Evolutionary conservation across 2,888 invertebrate species (phyloP).

Genomic region (Aromia moschata): DNA sequence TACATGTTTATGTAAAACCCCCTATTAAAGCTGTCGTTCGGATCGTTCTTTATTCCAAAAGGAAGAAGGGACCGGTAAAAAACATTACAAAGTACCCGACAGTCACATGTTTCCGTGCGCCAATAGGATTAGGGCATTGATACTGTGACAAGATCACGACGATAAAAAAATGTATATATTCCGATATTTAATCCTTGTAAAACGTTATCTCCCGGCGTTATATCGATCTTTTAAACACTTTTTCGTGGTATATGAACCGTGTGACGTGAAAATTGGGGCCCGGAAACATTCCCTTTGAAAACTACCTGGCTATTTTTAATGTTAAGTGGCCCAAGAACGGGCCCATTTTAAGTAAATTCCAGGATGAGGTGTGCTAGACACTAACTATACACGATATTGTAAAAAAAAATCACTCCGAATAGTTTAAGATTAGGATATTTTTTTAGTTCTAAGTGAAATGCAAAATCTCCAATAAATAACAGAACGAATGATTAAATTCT

Average conservation of each 20-base stretch:
- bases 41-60: constrained; percentile 1
- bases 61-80: constrained; percentile 11
- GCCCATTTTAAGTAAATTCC: constrained; percentile 13
- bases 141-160: constrained; percentile 21
- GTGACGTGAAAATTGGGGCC: constrained; percentile 50
- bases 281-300: constrained; percentile 32
- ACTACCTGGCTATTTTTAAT: constrained; percentile 23
- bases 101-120: constrained; percentile 19
- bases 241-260: constrained; percentile 51
- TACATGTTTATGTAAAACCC: constrained; percentile 36
- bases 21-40: constrained; percentile 37
- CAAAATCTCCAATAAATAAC: too few species aligned
- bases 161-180: constrained; percentile 17
- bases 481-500: too few species aligned
- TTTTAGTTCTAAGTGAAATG: too few species aligned
- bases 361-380: not conserved
- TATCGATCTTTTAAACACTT: constrained; percentile 29
- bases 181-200: constrained; percentile 21
- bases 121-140: constrained; percentile 23
- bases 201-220: constrained; percentile 15
- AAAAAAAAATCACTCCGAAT: too few species aligned
- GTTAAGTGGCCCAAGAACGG: constrained; percentile 18
- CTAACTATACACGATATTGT: too few species aligned
- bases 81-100: constrained; percentile 22
- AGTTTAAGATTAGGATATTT: too few species aligned